Evolutionary conservation across 2,797 vertebrate species (phyloP).

Genomic region (Halcyon chelicuti): DNA sequence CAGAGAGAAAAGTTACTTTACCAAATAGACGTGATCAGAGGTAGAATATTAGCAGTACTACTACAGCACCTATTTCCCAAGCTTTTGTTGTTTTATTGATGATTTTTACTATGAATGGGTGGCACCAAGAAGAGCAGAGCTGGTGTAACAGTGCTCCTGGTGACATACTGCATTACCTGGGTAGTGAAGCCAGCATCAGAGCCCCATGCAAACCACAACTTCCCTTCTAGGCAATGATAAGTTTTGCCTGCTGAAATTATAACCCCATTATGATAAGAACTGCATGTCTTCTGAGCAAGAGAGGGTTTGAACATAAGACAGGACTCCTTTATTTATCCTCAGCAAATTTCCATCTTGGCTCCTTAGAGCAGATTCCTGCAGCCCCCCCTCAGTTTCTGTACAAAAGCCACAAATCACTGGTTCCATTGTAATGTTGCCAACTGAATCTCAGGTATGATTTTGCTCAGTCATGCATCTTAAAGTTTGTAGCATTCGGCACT

Average conservation of each 20-base stretch:
- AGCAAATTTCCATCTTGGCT: background rate
- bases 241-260: background rate
- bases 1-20: background rate
- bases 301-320: background rate
- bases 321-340: background rate
- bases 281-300: background rate
- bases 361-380: background rate
- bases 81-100: background rate
- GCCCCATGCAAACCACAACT: background rate
- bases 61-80: background rate
- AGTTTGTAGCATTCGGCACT: rapidly evolving
- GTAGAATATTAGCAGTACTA: too few species aligned
- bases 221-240: background rate
- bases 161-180: rapidly evolving
- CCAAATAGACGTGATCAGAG: background rate
- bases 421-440: rapidly evolving
- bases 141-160: background rate
- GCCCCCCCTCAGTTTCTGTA: background rate
- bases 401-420: background rate
- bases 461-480: rapidly evolving
- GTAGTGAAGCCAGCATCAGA: background rate
- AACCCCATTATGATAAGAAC: background rate
- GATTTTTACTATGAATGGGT: background rate
- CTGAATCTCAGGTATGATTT: rapidly evolving
- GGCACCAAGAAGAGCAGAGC: background rate